These are phyloP conservation scores for Uloborus plumipes DNA, from an alignment of 2,888 invertebrate genomes.

Conservation along the genomic window DNA sequence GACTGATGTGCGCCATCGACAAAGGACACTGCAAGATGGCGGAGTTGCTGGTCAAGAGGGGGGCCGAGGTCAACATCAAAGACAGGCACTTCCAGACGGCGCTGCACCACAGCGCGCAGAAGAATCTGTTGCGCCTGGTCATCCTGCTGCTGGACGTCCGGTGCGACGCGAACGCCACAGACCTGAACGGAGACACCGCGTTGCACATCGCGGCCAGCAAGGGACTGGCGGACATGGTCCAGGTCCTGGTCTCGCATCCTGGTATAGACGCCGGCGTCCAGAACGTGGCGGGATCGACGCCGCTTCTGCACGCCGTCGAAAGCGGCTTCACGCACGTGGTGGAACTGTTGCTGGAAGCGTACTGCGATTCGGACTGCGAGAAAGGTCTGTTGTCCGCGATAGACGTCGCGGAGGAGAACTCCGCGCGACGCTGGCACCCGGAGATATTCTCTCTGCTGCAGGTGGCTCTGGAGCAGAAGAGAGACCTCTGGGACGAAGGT, in stretches of 20 bases:
- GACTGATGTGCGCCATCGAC: slow-evolving; percentile 63
- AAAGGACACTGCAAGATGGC: slow-evolving; percentile 41
- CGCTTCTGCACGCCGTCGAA: slow-evolving; percentile 64
- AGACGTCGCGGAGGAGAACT: slow-evolving; percentile 39
- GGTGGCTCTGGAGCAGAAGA: slow-evolving; percentile 44
- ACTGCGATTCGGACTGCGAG: slow-evolving; percentile 42
- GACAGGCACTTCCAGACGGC: slow-evolving; percentile 66
- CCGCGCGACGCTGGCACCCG: slow-evolving; percentile 43
- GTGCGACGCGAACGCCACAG: slow-evolving; percentile 64
- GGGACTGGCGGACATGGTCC: slow-evolving; percentile 56
- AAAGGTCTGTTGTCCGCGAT: slow-evolving; percentile 33
- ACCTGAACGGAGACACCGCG: slow-evolving; percentile 65
- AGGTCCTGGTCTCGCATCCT: slow-evolving; percentile 22
- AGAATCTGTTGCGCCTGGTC: slow-evolving; percentile 65
- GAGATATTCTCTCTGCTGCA: slow-evolving; percentile 56
- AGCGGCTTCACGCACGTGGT: slow-evolving; percentile 65
- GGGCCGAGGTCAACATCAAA: slow-evolving; percentile 55
- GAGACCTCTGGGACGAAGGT: slow-evolving; percentile 60
- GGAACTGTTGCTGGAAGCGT: slow-evolving; percentile 34
- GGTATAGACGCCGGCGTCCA: slow-evolving; percentile 43
- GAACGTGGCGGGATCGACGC: slow-evolving; percentile 52
- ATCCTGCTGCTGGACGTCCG: slow-evolving; percentile 65
- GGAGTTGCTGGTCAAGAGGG: slow-evolving; percentile 30
- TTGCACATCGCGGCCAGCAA: slow-evolving; percentile 66
- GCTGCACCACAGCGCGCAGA: slow-evolving; percentile 68